Conservation (phyloP, 2,113 vertebrate species). For the Colinus virginianus region DNA sequence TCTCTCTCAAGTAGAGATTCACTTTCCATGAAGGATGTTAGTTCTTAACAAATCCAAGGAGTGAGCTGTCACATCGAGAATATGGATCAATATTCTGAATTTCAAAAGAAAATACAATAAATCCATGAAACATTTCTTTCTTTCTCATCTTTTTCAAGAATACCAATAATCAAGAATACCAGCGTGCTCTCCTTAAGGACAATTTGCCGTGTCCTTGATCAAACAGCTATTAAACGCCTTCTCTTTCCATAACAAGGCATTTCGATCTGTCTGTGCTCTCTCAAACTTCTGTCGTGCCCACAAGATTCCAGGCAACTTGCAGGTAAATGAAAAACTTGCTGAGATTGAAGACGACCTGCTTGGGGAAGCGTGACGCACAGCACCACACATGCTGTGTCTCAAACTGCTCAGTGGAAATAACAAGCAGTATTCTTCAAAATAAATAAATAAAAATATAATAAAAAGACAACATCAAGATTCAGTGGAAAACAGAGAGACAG, state of each 20-base stretch:
- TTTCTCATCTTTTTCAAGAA: neutral
- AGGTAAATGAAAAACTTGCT: conserved; percentile 43
- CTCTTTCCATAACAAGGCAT: neutral
- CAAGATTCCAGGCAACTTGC: neutral
- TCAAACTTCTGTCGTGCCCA: neutral
- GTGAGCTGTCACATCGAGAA: neutral
- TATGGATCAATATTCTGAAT: neutral
- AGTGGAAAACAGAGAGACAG: neutral
- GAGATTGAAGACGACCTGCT: neutral
- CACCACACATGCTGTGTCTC: neutral
- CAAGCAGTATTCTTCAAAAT: neutral
- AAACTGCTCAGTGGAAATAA: neutral
- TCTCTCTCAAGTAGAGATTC: neutral
- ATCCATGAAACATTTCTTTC: no score
- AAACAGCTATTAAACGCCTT: neutral
- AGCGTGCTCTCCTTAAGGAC: neutral
- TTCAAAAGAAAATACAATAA: neutral
- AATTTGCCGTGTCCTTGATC: neutral
- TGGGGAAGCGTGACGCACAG: neutral
- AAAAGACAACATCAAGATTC: neutral
- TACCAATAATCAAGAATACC: neutral
- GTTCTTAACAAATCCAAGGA: neutral
- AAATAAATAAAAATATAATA: neutral
- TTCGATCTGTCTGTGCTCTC: neutral
- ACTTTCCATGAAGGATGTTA: neutral